Conservation (phyloP, 2,888 invertebrate species). For the Blastobasis lacticolella region DNA sequence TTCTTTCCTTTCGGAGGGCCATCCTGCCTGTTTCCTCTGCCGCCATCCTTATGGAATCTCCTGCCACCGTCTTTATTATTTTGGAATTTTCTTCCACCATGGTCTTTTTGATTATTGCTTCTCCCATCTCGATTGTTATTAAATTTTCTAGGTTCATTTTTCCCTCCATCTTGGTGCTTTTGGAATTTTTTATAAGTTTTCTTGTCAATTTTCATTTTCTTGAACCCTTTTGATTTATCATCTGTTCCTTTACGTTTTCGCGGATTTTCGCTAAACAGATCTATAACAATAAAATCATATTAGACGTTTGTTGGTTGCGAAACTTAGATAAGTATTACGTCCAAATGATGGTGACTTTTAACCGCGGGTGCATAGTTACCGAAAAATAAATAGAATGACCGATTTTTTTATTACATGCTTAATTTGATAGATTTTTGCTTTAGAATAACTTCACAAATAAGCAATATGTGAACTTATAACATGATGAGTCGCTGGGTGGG, state of each 20-base stretch:
- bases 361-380: background rate
- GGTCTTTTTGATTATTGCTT: slow-evolving; percentile 11
- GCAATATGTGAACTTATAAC: no score
- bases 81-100: slow-evolving; percentile 23
- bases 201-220: slow-evolving; percentile 60
- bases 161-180: slow-evolving; percentile 23
- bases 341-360: no score
- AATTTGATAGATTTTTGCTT: no score
- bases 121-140: slow-evolving; percentile 17
- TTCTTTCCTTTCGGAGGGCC: slow-evolving; percentile 41
- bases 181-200: slow-evolving; percentile 55
- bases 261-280: slow-evolving; percentile 49
- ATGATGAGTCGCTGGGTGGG: no score
- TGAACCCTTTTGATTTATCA: slow-evolving; percentile 51
- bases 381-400: background rate
- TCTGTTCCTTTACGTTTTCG: slow-evolving; percentile 52
- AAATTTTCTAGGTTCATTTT: slow-evolving; percentile 12
- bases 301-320: no score
- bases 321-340: no score
- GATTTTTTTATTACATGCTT: background rate
- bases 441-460: no score
- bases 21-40: slow-evolving; percentile 23
- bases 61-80: slow-evolving; percentile 15
- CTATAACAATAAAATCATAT: slow-evolving; percentile 23
- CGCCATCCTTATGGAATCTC: slow-evolving; percentile 19